phyloP scores from a whole-genome alignment of 2,888 invertebrate genomes.

The Chymomyza fuscimana region DNA sequence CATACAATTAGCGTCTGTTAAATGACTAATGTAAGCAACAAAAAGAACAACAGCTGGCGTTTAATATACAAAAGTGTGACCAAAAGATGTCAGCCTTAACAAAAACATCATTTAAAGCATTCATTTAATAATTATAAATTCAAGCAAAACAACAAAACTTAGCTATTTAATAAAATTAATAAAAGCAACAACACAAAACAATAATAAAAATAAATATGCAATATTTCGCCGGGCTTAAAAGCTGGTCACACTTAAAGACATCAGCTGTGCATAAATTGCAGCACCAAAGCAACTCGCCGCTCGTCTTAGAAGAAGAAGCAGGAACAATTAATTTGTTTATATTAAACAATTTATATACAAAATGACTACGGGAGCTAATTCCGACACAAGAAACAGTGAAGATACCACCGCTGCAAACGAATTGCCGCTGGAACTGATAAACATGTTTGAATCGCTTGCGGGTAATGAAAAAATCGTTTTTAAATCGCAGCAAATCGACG shows the following conservation, averaged over 20 bases:
- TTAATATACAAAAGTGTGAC: neutral
- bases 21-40: neutral
- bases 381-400: slow-evolving; percentile 1
- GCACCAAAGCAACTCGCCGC: too few species aligned
- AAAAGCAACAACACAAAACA: too few species aligned
- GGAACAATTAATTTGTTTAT: neutral
- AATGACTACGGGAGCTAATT: slow-evolving; percentile 23
- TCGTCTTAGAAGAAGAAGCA: neutral
- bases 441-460: slow-evolving; percentile 71
- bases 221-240: neutral
- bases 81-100: neutral
- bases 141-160: neutral
- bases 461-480: slow-evolving; percentile 81
- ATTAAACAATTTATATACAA: neutral
- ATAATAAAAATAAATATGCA: neutral
- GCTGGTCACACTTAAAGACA: neutral
- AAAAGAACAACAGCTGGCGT: slow-evolving; percentile 30
- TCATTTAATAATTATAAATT: neutral
- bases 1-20: neutral
- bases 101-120: neutral
- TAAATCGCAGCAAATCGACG: slow-evolving; percentile 90
- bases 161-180: neutral
- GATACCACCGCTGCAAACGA: slow-evolving; percentile 7
- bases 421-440: slow-evolving; percentile 54
- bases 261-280: neutral